Percentiles rank a stretch among this genome's conserved stretches.
Conservation (phyloP, 2,888 invertebrate species). For the Xanthorhoe spadicearia region DNA sequence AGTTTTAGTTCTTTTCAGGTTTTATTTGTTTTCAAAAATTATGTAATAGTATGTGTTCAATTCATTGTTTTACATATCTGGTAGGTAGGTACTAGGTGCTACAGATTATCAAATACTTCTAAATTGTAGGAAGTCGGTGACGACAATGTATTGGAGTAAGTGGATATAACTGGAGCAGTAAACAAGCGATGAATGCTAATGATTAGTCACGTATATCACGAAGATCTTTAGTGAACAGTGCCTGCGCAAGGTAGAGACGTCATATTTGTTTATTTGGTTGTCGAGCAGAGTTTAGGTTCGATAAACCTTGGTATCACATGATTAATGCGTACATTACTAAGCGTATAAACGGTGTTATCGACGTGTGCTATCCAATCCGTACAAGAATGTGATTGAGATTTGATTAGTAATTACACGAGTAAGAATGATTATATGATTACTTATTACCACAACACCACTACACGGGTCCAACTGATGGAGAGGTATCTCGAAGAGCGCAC, state of each 20-base stretch:
- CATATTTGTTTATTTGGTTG: conserved; percentile 8
- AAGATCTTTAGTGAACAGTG: neutral
- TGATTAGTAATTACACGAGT: neutral
- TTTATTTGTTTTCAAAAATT: too few species aligned
- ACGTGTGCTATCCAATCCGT: conserved; percentile 7
- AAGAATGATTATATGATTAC: neutral
- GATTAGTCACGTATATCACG: neutral
- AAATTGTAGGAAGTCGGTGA: too few species aligned
- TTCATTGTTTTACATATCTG: too few species aligned
- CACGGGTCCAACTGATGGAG: too few species aligned
- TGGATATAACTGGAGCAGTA: neutral
- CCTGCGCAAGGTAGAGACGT: neutral
- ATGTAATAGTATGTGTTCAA: too few species aligned
- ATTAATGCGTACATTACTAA: conserved; percentile 18
- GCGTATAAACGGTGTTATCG: conserved; percentile 14
- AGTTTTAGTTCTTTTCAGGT: too few species aligned
- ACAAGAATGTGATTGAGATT: conserved; percentile 10
- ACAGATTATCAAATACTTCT: too few species aligned
- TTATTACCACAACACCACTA: too few species aligned
- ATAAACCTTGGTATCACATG: conserved; percentile 18
- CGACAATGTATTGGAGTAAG: too few species aligned
- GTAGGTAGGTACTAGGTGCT: too few species aligned
- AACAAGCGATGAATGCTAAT: neutral
- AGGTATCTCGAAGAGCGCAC: too few species aligned
- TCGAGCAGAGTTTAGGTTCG: neutral